These are phyloP conservation scores for Melanotaenia boesemani DNA, from an alignment of 2,797 vertebrate species.

Conservation along the genomic window DNA sequence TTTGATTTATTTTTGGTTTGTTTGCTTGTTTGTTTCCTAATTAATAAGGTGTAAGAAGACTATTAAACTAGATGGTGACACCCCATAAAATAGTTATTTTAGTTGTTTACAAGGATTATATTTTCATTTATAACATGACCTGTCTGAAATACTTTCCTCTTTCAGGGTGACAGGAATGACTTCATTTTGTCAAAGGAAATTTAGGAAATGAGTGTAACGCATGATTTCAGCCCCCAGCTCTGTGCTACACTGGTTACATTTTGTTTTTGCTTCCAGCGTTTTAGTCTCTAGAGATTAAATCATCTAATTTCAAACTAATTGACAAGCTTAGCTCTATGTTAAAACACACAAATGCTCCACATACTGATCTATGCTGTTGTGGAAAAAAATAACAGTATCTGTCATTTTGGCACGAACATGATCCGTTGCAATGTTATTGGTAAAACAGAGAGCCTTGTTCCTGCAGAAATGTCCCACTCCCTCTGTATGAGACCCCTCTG, in stretches of 20 bases:
- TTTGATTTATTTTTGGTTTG: slow-evolving; percentile 6
- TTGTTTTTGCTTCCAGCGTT: slow-evolving; percentile 35
- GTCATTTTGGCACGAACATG: slow-evolving; percentile 23
- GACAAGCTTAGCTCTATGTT: slow-evolving; percentile 2
- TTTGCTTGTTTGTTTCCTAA: slow-evolving; percentile 4
- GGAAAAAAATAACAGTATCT: slow-evolving; percentile 9
- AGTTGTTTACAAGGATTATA: slow-evolving; percentile 1
- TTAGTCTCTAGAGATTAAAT: slow-evolving; percentile 42
- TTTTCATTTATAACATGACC: slow-evolving; percentile 24
- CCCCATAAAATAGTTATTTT: not conserved
- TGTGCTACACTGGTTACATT: slow-evolving; percentile 34
- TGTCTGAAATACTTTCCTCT: slow-evolving; percentile 15
- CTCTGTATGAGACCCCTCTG: slow-evolving; percentile 30
- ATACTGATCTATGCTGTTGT: not conserved
- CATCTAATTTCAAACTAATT: slow-evolving; percentile 31
- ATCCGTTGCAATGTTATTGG: slow-evolving; percentile 39
- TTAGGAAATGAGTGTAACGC: slow-evolving; percentile 55
- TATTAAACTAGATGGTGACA: not conserved
- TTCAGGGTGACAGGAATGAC: slow-evolving; percentile 41
- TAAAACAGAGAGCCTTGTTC: slow-evolving; percentile 39
- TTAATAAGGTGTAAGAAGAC: slow-evolving; percentile 1
- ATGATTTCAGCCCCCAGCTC: slow-evolving; percentile 38
- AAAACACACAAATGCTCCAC: slow-evolving; percentile 23
- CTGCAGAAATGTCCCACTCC: slow-evolving; percentile 31
- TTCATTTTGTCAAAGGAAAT: slow-evolving; percentile 54